phyloP scores from a whole-genome alignment of 2,888 invertebrate genomes.

The Sturmia bella region DNA sequence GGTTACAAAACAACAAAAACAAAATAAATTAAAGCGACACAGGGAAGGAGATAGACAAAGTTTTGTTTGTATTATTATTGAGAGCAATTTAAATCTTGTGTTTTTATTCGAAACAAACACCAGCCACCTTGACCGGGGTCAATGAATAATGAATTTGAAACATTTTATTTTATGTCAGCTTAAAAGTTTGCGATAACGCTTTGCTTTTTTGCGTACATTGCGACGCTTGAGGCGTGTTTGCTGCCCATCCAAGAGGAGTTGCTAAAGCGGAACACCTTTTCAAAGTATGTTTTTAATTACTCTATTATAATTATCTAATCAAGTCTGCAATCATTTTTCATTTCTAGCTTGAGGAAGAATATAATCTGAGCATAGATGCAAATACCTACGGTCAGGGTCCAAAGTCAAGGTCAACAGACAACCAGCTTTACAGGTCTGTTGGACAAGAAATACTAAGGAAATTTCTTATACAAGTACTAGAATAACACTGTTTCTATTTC shows the following conservation, averaged over 20 bases:
- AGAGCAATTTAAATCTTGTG: conserved; percentile 9
- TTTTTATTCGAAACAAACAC: conserved; percentile 11
- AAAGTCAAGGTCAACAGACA: too few species aligned
- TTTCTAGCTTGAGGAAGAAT: too few species aligned
- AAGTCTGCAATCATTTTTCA: too few species aligned
- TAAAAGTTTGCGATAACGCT: not conserved
- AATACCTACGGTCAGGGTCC: too few species aligned
- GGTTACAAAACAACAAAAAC: not conserved
- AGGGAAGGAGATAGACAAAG: not conserved
- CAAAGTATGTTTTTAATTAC: not conserved
- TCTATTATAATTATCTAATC: too few species aligned
- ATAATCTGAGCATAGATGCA: too few species aligned
- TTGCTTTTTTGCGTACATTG: not conserved
- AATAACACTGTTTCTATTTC: too few species aligned
- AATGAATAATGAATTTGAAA: conserved; percentile 44
- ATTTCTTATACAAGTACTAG: too few species aligned
- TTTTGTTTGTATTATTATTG: conserved; percentile 11
- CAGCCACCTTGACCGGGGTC: conserved; percentile 67
- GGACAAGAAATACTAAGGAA: too few species aligned
- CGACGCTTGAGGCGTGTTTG: conserved; percentile 27
- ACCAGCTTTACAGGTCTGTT: too few species aligned
- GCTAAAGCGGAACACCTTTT: not conserved
- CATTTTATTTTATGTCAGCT: conserved; percentile 4
- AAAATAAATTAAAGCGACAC: not conserved
- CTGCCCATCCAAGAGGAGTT: not conserved